Evolutionary conservation across 2,888 invertebrate genomes (phyloP), one percentile per base, ranked within the genome.

Genomic region (Drosophila fungiperda): DNA sequence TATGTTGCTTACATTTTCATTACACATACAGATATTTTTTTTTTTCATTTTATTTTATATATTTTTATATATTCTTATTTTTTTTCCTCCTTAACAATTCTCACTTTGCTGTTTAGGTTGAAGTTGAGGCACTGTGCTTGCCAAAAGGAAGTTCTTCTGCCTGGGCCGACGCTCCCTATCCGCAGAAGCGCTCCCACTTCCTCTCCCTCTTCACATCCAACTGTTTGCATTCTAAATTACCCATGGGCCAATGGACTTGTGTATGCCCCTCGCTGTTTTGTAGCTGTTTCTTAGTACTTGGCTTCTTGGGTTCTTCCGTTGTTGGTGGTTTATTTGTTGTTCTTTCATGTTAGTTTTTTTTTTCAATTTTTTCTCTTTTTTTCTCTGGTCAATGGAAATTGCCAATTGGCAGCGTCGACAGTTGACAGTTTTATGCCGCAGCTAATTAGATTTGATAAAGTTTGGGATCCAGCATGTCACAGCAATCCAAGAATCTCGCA

Each of bases 1-100:
- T 82, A 74, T 76, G 77, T 83, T 88, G 89, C 84, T 88, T 86
- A 85, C 89, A 85, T 88, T 85, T 85, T 85, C 87, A 86, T 85
- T 85, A 85, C 45, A 45, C 23, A 45, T 68, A 54, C 29, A 59
- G 42, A 32, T 60, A 65, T 70, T 66, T 61, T 60, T 61, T 59
- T 76, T 58, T 29, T 29, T 29, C 29, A 59, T 50, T 67, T 45
- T 58, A 12, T 71, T 69, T 35, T 40, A 4, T 36, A 38, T 54
- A 45, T 35, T 45, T 40, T 50, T 55, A 42, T 65, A 57, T 66
- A 66, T 69, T 29, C 29, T 68, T 64, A 62, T 73, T 64, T n/a
- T 23, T 52, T 55, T 60, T 59, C 8, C 33, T 49, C 62, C 68
- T 73, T 73, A 83, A 80, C 83, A 83, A 83, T 83, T 86, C 83